A percentile compares a stretch with the other conserved stretches of the same genome.
Evolutionary conservation across 2,888 invertebrate species (phyloP).

Genomic region (Mycalesis mineus): DNA sequence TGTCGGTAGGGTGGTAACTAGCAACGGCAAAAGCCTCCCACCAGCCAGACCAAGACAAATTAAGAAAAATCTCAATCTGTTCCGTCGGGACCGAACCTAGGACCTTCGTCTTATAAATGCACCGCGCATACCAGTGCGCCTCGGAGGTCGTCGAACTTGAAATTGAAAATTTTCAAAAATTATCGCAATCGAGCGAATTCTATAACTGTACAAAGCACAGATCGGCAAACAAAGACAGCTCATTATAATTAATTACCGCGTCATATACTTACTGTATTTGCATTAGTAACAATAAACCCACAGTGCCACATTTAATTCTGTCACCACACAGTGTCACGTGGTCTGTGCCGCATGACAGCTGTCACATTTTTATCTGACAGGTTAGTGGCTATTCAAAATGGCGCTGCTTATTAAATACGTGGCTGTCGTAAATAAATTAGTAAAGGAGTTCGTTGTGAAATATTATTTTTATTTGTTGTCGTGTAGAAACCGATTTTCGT

Average conservation of each 20-base stretch:
- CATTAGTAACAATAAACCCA: neutral
- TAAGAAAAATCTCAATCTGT: too few species aligned
- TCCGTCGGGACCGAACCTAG: too few species aligned
- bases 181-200: neutral
- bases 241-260: neutral
- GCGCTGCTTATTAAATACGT: constrained; percentile 12
- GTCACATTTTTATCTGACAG: constrained; percentile 38
- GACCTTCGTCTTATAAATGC: too few species aligned
- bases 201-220: neutral
- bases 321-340: constrained; percentile 2
- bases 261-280: neutral
- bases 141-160: too few species aligned
- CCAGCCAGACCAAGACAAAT: too few species aligned
- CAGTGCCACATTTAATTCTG: neutral
- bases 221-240: neutral
- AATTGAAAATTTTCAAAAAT: too few species aligned
- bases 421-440: neutral
- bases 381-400: constrained; percentile 21
- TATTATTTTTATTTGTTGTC: too few species aligned
- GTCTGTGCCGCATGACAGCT: constrained; percentile 50
- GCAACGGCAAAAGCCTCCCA: too few species aligned
- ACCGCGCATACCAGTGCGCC: too few species aligned
- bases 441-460: too few species aligned
- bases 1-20: too few species aligned
- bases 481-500: too few species aligned